Evolutionary conservation across 2,113 vertebrate genomes (phyloP).

Genomic region (Malaclemys terrapin): DNA sequence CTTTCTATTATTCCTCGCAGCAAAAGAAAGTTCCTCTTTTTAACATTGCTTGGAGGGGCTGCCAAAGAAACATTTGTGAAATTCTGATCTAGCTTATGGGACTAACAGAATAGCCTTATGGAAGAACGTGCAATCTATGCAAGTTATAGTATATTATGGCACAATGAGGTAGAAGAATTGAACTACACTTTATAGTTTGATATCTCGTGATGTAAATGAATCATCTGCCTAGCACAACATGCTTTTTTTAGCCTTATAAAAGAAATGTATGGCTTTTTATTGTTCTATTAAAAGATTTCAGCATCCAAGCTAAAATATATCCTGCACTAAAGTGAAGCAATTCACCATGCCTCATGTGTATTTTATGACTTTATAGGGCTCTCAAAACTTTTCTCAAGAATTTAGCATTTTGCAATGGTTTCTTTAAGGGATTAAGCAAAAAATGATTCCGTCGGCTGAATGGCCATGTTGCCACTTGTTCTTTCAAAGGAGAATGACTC

Average conservation of each 20-base stretch:
- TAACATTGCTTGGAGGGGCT: conserved; percentile 23
- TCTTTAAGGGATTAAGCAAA: conserved; percentile 34
- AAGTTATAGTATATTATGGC: background rate
- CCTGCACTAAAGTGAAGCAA: conserved; percentile 46
- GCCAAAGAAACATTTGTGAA: conserved; percentile 31
- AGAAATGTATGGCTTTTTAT: conserved; percentile 30
- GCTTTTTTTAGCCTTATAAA: background rate
- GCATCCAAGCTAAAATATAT: conserved; percentile 30
- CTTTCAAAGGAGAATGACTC: conserved; percentile 16
- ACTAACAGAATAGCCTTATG: background rate
- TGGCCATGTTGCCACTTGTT: conserved; percentile 26
- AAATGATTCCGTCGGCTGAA: background rate
- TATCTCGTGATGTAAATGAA: conserved; percentile 22
- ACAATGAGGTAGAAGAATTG: background rate
- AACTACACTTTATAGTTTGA: conserved; percentile 4
- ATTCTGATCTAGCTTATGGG: conserved; percentile 5
- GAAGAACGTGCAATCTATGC: background rate
- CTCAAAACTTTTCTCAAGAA: conserved; percentile 19
- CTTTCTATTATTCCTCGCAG: conserved; percentile 53
- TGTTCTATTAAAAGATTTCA: conserved; percentile 35
- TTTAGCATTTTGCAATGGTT: conserved; percentile 26
- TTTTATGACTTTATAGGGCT: conserved; percentile 31
- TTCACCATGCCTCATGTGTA: background rate
- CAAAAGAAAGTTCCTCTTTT: conserved; percentile 41
- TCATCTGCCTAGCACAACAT: background rate